Evolutionary conservation across 2,797 vertebrate genomes (phyloP), one percentile per base, ranked within the genome.

Genomic region (Eulemur albifrons): DNA sequence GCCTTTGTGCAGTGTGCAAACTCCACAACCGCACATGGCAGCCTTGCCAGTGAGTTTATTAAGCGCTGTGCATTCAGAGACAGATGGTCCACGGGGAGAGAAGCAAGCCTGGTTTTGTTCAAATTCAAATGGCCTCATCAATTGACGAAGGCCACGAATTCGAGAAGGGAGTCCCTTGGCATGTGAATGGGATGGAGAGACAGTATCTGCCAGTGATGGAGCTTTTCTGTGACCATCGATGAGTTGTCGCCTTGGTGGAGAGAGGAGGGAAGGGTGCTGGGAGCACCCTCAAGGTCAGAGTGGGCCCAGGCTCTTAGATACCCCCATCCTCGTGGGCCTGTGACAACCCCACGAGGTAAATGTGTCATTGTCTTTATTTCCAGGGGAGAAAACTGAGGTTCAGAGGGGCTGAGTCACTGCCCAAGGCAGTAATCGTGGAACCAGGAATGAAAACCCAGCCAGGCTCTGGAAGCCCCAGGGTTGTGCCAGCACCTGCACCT

Each of bases 11-110:
- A 48, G 54, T 12, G 17, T 2, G 48, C 40, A 0, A 15, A 32
- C 52, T 14, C 52, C 43, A 38, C 17, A 48, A 38, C 88, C 8
- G 23, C 10, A 7, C 52, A 32, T 0, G 18, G 54, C 32, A 40
- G 50, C 38, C 12, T 35, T 9, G 30, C 40, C 1, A 9, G 18
- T 10, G 5, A 45, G 17, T 25, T 4, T 6, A 35, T 2, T 17
- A 38, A 61, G 23, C 13, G 12, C 8, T 0, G 0, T 17, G 12
- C 8, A 2, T 59, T 61, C 32, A 73, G 32, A 25, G 48, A 67
- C 3, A 4, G 13, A n/a, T 11, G 5, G 40, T 27, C 50, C 10
- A 10, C 50, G 7, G 0, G 4, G 20, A 75, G 32, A 35, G 75
- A 38, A 57, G 40, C 21, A 45, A 75, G 21, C 52, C 40, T 5